A percentile compares a stretch with the other conserved stretches of the same genome.
These are phyloP conservation scores for Oegoconia quadripuncta DNA, from an alignment of 2,888 invertebrate species.

Conservation along the genomic window DNA sequence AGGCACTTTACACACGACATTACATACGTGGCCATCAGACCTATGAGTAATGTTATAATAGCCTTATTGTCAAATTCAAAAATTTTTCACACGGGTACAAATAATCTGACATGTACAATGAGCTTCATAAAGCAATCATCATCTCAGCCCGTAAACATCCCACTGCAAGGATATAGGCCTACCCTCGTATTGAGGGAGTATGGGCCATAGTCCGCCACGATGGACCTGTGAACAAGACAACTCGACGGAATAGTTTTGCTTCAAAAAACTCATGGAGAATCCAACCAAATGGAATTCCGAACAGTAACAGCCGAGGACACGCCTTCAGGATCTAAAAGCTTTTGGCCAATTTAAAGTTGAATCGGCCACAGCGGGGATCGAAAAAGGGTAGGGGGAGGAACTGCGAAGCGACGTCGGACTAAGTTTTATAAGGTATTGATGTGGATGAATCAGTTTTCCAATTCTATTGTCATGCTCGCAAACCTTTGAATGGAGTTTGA, in stretches of 20 bases:
- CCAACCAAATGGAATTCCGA: too few species aligned
- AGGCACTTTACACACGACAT: too few species aligned
- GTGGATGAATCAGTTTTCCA: conserved; percentile 8
- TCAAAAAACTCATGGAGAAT: too few species aligned
- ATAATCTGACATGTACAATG: too few species aligned
- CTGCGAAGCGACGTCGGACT: neutral
- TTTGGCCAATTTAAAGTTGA: conserved; percentile 55
- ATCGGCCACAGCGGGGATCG: conserved; percentile 9
- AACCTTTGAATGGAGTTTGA: neutral
- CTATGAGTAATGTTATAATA: neutral
- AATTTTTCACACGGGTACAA: conserved; percentile 7
- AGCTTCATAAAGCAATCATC: too few species aligned
- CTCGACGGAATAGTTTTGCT: too few species aligned
- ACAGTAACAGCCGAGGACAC: conserved; percentile 11
- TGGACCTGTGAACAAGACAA: too few species aligned
- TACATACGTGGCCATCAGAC: conserved; percentile 1
- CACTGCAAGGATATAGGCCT: too few species aligned
- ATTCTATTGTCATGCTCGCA: conserved; percentile 1
- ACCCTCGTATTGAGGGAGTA: too few species aligned
- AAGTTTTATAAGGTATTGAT: conserved; percentile 14
- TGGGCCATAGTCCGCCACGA: too few species aligned
- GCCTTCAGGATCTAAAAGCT: conserved; percentile 28
- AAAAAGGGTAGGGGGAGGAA: neutral
- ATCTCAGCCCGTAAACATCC: too few species aligned
- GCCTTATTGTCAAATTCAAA: conserved; percentile 6